Evolutionary conservation across 2,113 vertebrate genomes (phyloP), one percentile per base, ranked within the genome.

Genomic region (Rhineura floridana): DNA sequence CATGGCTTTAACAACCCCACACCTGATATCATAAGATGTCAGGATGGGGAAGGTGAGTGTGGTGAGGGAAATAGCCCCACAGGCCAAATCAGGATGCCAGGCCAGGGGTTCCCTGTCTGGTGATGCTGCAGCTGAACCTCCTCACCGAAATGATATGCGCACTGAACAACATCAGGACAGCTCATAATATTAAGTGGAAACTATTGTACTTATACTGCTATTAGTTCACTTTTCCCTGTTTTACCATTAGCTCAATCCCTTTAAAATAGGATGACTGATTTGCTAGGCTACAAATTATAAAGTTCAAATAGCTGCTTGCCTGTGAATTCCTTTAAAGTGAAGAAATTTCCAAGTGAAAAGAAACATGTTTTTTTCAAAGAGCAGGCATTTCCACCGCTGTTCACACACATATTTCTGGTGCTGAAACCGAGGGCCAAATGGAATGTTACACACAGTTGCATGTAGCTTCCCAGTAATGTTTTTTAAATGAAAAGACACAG

Each of bases 361-460:
- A 23, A 48, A n/a, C 11, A 10, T 69, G 83, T 11, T 79, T 3
- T n/a, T 65, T 93, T 91, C 75, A 87, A n/a, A 86, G 48, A 1
- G 6, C 87, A 90, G 10, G 3, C 10, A 86, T n/a, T 90, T 44
- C 63, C 81, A 6, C 28, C 28, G 19, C 33, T 85, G 15, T 52
- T 30, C 46, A 65, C 80, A 81, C 69, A 33, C 23, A n/a, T n/a
- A 85, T 73, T 62, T 62, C 79, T 81, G 55, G 25, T n/a, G 42
- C 10, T 21, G 10, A 25, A 33, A 82, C 7, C 19, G 33, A 77
- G 75, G 44, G n/a, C n/a, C 75, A 76, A 46, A 76, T 19, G 21
- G 44, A 11, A 33, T 46, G 23, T 48, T 77, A 77, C 4, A 15
- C 21, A 21, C 12, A 48, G 25, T 11, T 46, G 75, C 42, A 46